phyloP scores from a whole-genome alignment of 2,113 vertebrate genomes.

The Cichladusa arquata region DNA sequence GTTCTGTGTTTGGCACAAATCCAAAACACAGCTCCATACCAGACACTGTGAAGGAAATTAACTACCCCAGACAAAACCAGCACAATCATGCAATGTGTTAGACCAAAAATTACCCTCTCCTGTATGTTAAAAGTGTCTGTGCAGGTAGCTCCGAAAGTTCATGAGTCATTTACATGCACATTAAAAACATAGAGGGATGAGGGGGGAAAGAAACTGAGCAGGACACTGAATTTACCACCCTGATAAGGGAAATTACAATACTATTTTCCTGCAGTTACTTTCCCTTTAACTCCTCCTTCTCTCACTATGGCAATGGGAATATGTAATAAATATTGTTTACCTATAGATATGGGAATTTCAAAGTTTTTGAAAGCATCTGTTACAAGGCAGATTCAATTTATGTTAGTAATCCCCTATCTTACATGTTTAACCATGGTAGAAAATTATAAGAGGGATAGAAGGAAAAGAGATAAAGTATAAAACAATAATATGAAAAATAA shows the following conservation, averaged over 20 bases:
- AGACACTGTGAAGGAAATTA: background rate
- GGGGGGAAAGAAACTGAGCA: background rate
- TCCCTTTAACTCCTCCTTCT: background rate
- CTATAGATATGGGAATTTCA: background rate
- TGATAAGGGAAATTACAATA: background rate
- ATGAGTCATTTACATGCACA: background rate
- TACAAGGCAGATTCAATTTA: background rate
- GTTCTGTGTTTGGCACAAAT: background rate
- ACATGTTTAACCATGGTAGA: background rate
- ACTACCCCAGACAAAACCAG: background rate
- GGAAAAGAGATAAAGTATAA: background rate
- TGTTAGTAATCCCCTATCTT: accelerated
- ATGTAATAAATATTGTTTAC: accelerated
- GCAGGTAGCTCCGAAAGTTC: background rate
- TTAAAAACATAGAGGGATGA: background rate
- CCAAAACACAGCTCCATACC: background rate
- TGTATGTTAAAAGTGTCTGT: background rate
- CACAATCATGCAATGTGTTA: background rate
- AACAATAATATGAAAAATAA: background rate
- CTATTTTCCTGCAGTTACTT: background rate
- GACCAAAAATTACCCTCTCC: background rate
- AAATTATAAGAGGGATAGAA: background rate
- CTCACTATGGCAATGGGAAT: background rate
- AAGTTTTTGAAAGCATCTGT: background rate
- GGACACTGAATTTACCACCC: background rate